phyloP scores from a whole-genome alignment of 30 jellyfish, hydroid and myxozoan species.

The Turritopsis dohrnii region DNA sequence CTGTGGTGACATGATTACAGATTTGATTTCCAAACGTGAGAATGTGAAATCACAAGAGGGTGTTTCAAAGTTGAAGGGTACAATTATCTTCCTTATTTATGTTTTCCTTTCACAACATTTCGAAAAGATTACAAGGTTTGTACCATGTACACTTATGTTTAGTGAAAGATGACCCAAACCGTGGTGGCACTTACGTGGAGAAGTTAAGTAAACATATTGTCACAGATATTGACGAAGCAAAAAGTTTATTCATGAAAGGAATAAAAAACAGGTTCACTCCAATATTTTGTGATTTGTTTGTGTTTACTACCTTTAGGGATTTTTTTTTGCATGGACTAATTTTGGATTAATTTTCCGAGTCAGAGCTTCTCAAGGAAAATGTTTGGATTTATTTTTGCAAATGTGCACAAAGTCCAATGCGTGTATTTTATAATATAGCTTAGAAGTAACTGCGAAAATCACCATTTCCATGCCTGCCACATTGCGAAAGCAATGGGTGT shows the following conservation, averaged over 20 bases:
- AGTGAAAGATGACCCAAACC: constrained; percentile 81
- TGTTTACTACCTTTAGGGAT: too few relatives aligned
- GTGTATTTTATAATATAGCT: too few relatives aligned
- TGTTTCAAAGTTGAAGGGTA: constrained; percentile 67
- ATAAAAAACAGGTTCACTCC: constrained; percentile 60
- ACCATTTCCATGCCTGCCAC: too few relatives aligned
- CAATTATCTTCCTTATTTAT: background rate
- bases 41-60: constrained; percentile 84
- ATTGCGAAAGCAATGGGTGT: background rate
- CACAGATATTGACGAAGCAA: constrained; percentile 73
- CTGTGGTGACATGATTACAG: constrained; percentile 85
- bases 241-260: constrained; percentile 52
- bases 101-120: background rate
- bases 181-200: constrained; percentile 65
- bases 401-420: too few relatives aligned
- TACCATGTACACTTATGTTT: background rate
- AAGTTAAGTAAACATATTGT: constrained; percentile 79
- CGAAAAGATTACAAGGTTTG: background rate
- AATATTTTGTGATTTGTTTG: background rate
- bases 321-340: background rate
- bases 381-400: too few relatives aligned
- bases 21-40: constrained; percentile 68
- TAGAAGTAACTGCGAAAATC: too few relatives aligned
- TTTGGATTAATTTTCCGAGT: background rate
- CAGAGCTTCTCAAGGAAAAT: too few relatives aligned